Evolutionary conservation across 2,888 invertebrate genomes (phyloP), one percentile per base, ranked within the genome.

Genomic region (Zelleria hepariella): DNA sequence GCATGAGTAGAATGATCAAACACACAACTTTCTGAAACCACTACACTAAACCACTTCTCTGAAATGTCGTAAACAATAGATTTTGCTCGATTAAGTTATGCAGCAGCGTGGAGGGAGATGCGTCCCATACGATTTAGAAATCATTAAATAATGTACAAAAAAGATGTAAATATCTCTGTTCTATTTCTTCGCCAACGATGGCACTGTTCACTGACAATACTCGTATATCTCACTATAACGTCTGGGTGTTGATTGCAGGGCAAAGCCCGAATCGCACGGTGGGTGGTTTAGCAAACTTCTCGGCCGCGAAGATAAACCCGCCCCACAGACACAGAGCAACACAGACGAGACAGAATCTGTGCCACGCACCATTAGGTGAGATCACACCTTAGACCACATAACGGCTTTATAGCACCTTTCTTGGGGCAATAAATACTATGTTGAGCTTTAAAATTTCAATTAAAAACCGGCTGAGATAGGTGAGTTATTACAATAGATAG

Each of bases 201-300:
- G 23, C 23, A 10, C 15, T 42, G 15, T 42, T 15, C 32, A 42
- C 15, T 42, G 32, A 42, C 32, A 42, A 42, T 10, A 42, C 51
- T 5, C 10, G 20, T 51, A 10, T 51, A 8, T n/a, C 10, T 51
- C 10, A 42, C 32, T 42, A 42, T n/a, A 51, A 20, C 2, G 20
- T 51, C 7, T 55, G 32, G 78, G 75, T 69, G 72, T 84, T 84
- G 84, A 80, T 88, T 88, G 71, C 87, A 88, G 87, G 80, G 78
- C 80, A 76, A 85, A 79, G 78, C 78, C 85, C 77, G 77, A 79
- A 75, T 66, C 68, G 53, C 73, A 76, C 68, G 79, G 80, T 78
- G 92, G 92, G 92, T 91, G 92, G 93, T 91, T 93, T 77, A 87
- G 90, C 85, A 88, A 90, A 78, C 91, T 91, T 75, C 91, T 93